phyloP scores from a whole-genome alignment of 2,113 vertebrate genomes.

The Pseudopodoces humilis region DNA sequence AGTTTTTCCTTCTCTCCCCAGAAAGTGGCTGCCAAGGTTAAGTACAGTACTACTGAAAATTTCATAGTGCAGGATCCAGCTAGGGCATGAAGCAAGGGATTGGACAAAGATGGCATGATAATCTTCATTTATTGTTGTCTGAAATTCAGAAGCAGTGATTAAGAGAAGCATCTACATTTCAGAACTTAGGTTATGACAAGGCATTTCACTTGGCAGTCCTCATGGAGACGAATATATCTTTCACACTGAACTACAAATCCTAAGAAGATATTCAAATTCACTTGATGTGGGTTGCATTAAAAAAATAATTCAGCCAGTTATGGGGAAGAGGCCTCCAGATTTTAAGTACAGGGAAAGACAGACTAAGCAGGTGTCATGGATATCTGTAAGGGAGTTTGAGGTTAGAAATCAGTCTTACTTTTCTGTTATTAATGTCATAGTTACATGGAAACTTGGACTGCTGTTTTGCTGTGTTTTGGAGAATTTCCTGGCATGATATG shows the following conservation, averaged over 20 bases:
- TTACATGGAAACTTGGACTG: fast-evolving
- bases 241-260: background rate
- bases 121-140: background rate
- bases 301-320: background rate
- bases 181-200: background rate
- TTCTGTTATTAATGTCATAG: background rate
- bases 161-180: background rate
- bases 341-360: background rate
- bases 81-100: background rate
- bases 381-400: background rate
- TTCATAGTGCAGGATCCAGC: background rate
- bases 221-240: background rate
- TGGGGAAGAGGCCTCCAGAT: background rate
- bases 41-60: background rate
- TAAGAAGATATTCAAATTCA: background rate
- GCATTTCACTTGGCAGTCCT: background rate
- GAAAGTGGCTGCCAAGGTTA: background rate
- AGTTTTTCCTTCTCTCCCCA: background rate
- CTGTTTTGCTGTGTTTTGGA: background rate
- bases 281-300: background rate
- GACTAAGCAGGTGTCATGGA: background rate
- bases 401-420: background rate
- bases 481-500: background rate
- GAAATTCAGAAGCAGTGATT: background rate
- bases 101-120: background rate